These are phyloP conservation scores for Paratrypauchen microcephalus DNA, from an alignment of 2,797 vertebrate genomes.

Conservation along the genomic window DNA sequence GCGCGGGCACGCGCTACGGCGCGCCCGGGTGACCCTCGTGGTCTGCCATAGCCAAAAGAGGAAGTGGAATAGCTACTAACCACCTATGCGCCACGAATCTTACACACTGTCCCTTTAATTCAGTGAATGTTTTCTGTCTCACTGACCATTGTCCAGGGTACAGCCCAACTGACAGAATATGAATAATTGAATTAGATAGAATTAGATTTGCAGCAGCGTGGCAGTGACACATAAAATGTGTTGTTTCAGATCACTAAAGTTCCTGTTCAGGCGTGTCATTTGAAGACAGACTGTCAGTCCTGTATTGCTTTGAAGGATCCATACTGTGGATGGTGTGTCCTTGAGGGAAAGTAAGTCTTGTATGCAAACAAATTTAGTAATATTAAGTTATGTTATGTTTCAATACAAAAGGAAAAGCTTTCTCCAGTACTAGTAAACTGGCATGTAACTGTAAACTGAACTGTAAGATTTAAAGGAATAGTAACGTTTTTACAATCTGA, in stretches of 20 bases:
- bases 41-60: too few species aligned
- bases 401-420: too few species aligned
- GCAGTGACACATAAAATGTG: conserved; percentile 23
- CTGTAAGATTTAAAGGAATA: too few species aligned
- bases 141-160: background rate
- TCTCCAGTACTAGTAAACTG: background rate
- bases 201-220: background rate
- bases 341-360: conserved; percentile 81
- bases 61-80: too few species aligned
- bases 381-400: too few species aligned
- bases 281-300: conserved; percentile 77
- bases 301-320: conserved; percentile 85
- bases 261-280: conserved; percentile 86
- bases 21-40: too few species aligned
- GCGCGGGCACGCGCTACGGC: too few species aligned
- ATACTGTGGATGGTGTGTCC: conserved; percentile 96
- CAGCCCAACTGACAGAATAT: background rate
- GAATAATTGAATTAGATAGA: background rate
- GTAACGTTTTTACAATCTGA: too few species aligned
- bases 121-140: background rate
- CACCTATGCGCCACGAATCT: too few species aligned
- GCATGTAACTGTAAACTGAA: too few species aligned
- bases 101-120: too few species aligned
- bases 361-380: background rate
- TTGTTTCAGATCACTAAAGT: conserved; percentile 81